Conservation (phyloP, 2,888 invertebrate genomes). For the Andrena camellia region DNA sequence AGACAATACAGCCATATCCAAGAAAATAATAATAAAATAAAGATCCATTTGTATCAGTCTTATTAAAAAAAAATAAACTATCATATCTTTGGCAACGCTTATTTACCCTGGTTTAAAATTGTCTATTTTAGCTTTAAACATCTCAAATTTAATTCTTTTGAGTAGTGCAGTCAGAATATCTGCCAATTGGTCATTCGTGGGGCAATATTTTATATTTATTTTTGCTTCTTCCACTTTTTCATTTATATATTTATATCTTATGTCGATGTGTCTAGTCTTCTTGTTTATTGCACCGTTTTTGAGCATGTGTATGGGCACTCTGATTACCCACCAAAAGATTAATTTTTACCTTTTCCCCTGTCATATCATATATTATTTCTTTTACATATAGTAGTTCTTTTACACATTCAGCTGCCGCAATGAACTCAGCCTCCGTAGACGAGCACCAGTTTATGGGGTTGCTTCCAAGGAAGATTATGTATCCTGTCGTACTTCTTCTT, state of each 20-base stretch:
- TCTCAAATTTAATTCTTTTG: neutral
- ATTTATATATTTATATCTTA: neutral
- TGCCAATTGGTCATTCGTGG: neutral
- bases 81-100: neutral
- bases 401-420: too few species aligned
- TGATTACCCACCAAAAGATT: neutral
- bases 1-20: too few species aligned
- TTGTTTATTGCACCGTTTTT: neutral
- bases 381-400: neutral
- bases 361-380: neutral
- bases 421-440: neutral
- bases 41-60: too few species aligned
- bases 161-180: neutral
- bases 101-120: neutral
- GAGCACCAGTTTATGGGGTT: neutral
- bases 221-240: neutral
- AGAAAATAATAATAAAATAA: too few species aligned
- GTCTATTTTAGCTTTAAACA: neutral
- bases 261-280: neutral
- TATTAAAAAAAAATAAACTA: too few species aligned
- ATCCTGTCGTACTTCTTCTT: neutral
- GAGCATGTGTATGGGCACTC: neutral
- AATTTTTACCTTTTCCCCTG: neutral
- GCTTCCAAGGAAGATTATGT: neutral
- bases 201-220: neutral